Evolutionary conservation across 2,888 invertebrate genomes (phyloP), one percentile per base, ranked within the genome.

Genomic region (Hyalella azteca): DNA sequence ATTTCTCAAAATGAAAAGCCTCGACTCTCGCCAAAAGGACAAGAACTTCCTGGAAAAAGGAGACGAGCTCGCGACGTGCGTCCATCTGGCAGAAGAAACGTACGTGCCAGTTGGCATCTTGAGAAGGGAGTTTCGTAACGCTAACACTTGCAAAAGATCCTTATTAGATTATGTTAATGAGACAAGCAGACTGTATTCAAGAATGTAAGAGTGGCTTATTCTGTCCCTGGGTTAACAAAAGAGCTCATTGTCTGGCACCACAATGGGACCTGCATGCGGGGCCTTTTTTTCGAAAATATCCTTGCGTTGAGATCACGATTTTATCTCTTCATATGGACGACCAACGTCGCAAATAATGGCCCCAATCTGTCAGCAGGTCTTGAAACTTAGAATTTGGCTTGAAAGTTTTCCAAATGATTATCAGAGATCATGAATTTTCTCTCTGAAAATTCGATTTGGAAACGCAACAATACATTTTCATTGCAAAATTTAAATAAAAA

Each of bases 1-100:
- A 66, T 29, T 66, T 29, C 39, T 45, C 22, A 11, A 66, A 66
- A 66, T 66, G 66, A 66, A 66, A 66, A 66, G 66, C 22, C 66
- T 66, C 36, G 36, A 19, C 66, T 66, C 36, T 66, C n/a, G 66
- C 1, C 32, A 66, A 66, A 66, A 59, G 22, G 26, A 59, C 26
- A 66, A 36, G 19, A 19, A 15, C 0, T 32, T 7, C 19, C 7
- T 36, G 19, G 22, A 29, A 66, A 15, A 19, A 3, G 19, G 19
- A 36, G 66, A 66, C n/a, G 36, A 66, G 32, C 32, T 15, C 45
- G 45, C 45, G 36, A 36, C 36, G 32, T 66, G 36, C 19, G 66
- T n/a, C n/a, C n/a, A n/a, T n/a, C n/a, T n/a, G n/a, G n/a, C n/a
- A 36, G 39, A 66, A 54, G 54, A 54, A 59, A 26, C 26, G 59